A percentile compares a stretch with the other conserved stretches of the same genome.
phyloP scores from a whole-genome alignment of 35 echinoderm and acorn worm genomes.

The Apostichopus parvimensis region DNA sequence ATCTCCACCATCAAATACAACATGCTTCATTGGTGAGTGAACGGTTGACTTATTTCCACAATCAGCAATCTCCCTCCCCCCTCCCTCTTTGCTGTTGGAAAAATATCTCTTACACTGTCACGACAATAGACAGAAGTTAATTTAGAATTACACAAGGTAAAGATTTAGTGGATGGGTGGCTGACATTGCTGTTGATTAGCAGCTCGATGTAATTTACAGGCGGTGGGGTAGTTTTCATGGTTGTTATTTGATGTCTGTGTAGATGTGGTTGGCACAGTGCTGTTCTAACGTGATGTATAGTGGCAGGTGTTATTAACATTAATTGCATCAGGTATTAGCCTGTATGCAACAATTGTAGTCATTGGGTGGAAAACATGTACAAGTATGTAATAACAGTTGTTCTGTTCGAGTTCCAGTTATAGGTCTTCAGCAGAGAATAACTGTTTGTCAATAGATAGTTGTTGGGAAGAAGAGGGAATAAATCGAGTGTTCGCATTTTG shows the following conservation, averaged over 20 bases:
- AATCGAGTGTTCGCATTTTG: too few relatives aligned
- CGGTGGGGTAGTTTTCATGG: not conserved
- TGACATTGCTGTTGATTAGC: slow-evolving; percentile 1
- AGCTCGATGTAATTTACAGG: slow-evolving; percentile 5
- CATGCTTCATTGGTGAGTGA: not conserved
- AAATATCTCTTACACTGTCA: not conserved
- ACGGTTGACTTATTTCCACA: slow-evolving; percentile 17
- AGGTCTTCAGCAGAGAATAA: too few relatives aligned
- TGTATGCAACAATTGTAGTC: not conserved
- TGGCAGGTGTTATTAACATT: not conserved
- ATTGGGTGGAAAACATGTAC: not conserved
- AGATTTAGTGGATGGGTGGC: not conserved
- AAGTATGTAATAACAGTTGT: too few relatives aligned
- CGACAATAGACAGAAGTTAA: slow-evolving; percentile 3
- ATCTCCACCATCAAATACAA: not conserved
- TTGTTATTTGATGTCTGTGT: not conserved
- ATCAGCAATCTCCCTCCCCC: not conserved
- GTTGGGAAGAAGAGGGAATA: too few relatives aligned
- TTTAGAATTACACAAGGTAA: not conserved
- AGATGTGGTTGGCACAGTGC: not conserved
- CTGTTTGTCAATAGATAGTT: too few relatives aligned
- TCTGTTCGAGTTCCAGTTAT: too few relatives aligned
- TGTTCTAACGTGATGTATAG: not conserved
- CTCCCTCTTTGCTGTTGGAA: not conserved
- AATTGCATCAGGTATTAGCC: not conserved